Evolutionary conservation across 2,888 invertebrate species (phyloP), one percentile per base, ranked within the genome.

Genomic region (Caenorhabditis sp.): DNA sequence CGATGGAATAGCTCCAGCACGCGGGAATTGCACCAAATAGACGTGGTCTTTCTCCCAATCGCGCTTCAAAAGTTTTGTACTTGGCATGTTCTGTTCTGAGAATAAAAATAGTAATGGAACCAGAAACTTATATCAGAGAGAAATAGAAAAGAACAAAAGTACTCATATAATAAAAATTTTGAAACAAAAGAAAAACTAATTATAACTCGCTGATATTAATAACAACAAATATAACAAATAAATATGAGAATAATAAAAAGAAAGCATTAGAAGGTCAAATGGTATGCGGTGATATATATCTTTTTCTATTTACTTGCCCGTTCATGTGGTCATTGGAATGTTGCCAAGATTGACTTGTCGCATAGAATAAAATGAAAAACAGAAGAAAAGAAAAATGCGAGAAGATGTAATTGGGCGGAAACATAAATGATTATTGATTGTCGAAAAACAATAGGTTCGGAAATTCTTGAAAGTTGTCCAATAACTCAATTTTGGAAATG

Each of bases 11-110:
- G 93, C 91, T 82, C 94, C 93, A 83, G 94, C 94, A 88, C 95
- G 92, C 82, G 94, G 92, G 89, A 95, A 94, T 90, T 95, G 95
- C 90, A 95, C 95, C 89, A 96, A 90, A 90, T 96, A 96, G 79
- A 95, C 93, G 86, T 93, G 91, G 89, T 95, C 95, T 69, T 83
- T 78, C 69, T 84, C 76, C 86, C 86, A 86, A 68, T 86, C 86
- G 8, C 81, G 75, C 14, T 82, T 79, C n/a, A 83, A 51, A 43
- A 85, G 76, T 36, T 69, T 65, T 17, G 77, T 76, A 17, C 76
- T 66, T 31, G 79, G 79, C 81, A 81, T 81, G n/a, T n/a, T 50
- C 14, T 64, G 23, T 37, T 19, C 51, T 62, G n/a, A 59, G 27
- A 53, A 43, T 43, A 17, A 21, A 51, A 23, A 21, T 21, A 51